Conservation (phyloP, 2,113 vertebrate species). For the Cinclus mexicanus region DNA sequence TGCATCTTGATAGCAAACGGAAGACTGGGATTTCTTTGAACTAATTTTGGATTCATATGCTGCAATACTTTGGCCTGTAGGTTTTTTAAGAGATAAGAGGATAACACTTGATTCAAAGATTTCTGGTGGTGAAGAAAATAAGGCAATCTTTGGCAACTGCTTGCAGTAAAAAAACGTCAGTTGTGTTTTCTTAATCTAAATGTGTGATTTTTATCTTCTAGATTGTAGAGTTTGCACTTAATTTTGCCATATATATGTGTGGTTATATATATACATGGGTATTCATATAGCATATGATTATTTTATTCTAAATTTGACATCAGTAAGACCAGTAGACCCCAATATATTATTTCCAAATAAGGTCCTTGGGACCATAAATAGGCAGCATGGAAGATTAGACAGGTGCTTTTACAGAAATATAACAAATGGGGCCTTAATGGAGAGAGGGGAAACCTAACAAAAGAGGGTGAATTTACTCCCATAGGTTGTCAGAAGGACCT, state of each 20-base stretch:
- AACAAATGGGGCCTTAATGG: not conserved
- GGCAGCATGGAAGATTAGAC: not conserved
- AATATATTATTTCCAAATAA: not conserved
- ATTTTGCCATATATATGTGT: not conserved
- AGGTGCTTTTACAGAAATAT: not conserved
- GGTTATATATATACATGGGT: not conserved
- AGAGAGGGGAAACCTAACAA: not conserved
- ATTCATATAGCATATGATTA: fast-evolving
- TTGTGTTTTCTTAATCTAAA: not conserved
- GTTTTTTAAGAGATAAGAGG: not conserved
- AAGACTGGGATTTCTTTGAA: not conserved
- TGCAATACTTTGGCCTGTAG: not conserved
- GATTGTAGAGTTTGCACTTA: not conserved
- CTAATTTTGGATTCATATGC: not conserved
- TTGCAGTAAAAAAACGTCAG: not conserved
- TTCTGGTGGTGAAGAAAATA: not conserved
- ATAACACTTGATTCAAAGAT: not conserved
- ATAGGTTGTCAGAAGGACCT: not conserved
- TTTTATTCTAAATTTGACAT: not conserved
- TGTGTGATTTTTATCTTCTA: not conserved
- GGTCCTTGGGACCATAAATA: not conserved
- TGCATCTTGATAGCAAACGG: not conserved
- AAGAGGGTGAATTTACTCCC: not conserved
- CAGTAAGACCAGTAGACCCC: not conserved
- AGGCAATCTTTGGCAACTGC: not conserved